phyloP scores from a whole-genome alignment of 2,888 invertebrate genomes.

The Drepanosiphum platanoidis region DNA sequence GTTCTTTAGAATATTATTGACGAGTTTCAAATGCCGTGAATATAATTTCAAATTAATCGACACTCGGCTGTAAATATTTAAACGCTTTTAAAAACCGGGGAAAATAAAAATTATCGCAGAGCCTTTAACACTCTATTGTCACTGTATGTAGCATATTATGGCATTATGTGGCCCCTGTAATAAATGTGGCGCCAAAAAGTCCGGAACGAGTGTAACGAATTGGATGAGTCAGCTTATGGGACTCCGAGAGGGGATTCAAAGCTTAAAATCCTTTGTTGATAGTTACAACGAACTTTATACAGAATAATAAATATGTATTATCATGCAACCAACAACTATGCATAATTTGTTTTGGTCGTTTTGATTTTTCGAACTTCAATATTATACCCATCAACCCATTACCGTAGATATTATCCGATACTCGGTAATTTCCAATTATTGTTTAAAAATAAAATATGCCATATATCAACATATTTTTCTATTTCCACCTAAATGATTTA shows the following conservation, averaged over 20 bases:
- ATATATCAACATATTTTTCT: too few relatives aligned
- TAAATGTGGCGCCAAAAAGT: slow-evolving; percentile 45
- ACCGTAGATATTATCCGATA: too few relatives aligned
- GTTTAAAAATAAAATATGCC: too few relatives aligned
- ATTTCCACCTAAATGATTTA: too few relatives aligned
- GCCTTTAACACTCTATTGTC: background rate
- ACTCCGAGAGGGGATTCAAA: background rate
- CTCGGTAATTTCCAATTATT: background rate
- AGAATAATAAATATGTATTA: background rate
- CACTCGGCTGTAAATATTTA: background rate
- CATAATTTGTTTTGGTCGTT: background rate
- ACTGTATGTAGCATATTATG: background rate
- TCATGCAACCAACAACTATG: too few relatives aligned
- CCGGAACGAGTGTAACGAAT: slow-evolving; percentile 20
- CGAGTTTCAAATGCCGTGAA: background rate
- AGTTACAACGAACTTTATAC: background rate
- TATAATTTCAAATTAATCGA: background rate
- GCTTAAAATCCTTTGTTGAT: background rate
- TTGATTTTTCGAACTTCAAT: background rate
- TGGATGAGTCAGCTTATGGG: slow-evolving; percentile 31
- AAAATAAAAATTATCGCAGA: background rate
- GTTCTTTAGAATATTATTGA: background rate
- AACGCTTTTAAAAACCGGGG: background rate
- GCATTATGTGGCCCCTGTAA: slow-evolving; percentile 12
- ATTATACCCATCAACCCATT: too few relatives aligned